These are phyloP conservation scores for Schizaphis graminum DNA, from an alignment of 2,888 invertebrate genomes.

Conservation along the genomic window DNA sequence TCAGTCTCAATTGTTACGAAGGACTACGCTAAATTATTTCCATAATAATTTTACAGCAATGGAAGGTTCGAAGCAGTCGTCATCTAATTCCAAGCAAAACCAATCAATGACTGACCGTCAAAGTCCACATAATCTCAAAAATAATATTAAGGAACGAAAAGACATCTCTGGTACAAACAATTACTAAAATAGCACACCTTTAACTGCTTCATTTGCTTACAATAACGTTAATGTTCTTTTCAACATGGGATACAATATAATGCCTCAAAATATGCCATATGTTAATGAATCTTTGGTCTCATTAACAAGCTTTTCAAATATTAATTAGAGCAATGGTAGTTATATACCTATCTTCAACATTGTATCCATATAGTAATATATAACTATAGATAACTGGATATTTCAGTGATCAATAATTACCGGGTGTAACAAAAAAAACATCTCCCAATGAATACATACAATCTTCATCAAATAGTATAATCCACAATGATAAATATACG, in stretches of 20 bases:
- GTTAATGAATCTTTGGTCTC: background rate
- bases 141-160: background rate
- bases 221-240: background rate
- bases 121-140: background rate
- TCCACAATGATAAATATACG: background rate
- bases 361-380: background rate
- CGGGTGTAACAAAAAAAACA: background rate
- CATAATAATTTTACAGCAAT: background rate
- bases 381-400: background rate
- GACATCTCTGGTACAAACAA: background rate
- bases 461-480: background rate
- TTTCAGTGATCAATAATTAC: background rate
- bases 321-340: background rate
- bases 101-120: background rate
- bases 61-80: background rate
- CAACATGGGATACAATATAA: constrained; percentile 29
- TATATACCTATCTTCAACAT: background rate
- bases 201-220: background rate
- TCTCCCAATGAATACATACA: constrained; percentile 18
- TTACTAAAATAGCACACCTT: constrained; percentile 22
- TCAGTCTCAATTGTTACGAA: constrained; percentile 7
- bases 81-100: constrained; percentile 11
- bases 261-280: background rate
- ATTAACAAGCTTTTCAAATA: background rate
- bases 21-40: background rate